These are phyloP conservation scores for Euphonia xanthogaster DNA, from an alignment of 2,797 vertebrate species.

Conservation along the genomic window DNA sequence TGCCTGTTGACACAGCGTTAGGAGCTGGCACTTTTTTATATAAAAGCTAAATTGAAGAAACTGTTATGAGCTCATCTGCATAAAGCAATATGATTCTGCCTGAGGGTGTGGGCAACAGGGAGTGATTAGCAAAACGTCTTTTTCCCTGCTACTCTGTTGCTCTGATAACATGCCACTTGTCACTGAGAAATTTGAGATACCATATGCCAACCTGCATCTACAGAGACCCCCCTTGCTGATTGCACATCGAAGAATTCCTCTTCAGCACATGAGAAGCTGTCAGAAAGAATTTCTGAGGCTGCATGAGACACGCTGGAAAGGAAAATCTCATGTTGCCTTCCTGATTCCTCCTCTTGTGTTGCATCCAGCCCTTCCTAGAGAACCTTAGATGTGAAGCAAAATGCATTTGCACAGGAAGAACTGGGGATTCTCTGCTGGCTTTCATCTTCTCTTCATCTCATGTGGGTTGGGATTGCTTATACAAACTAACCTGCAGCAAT, in stretches of 20 bases:
- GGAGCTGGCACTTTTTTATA: conserved; percentile 80
- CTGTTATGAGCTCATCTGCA: conserved; percentile 94
- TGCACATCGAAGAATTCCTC: conserved; percentile 58
- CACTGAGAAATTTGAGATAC: conserved; percentile 85
- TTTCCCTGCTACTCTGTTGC: conserved; percentile 71
- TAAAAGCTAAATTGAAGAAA: conserved; percentile 87
- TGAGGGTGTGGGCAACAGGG: conserved; percentile 86
- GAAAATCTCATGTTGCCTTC: neutral
- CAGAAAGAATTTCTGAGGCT: conserved; percentile 15
- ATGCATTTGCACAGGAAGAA: neutral
- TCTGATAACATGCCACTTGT: conserved; percentile 86
- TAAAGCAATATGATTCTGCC: conserved; percentile 89
- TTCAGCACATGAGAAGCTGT: conserved; percentile 45
- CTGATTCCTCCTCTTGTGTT: neutral
- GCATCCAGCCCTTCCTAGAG: neutral
- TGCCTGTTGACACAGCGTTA: conserved; percentile 88
- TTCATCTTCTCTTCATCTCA: neutral
- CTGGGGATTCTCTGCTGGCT: neutral
- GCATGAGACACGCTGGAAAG: conserved; percentile 39
- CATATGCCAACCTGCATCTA: conserved; percentile 86
- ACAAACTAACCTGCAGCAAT: neutral
- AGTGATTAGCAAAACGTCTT: conserved; percentile 84
- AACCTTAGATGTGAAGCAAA: neutral
- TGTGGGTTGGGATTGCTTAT: neutral
- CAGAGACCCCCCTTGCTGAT: conserved; percentile 68